Base-by-base conservation (phyloP, 2,888 invertebrate genomes). In the Aspidapion aeneum region DNA sequence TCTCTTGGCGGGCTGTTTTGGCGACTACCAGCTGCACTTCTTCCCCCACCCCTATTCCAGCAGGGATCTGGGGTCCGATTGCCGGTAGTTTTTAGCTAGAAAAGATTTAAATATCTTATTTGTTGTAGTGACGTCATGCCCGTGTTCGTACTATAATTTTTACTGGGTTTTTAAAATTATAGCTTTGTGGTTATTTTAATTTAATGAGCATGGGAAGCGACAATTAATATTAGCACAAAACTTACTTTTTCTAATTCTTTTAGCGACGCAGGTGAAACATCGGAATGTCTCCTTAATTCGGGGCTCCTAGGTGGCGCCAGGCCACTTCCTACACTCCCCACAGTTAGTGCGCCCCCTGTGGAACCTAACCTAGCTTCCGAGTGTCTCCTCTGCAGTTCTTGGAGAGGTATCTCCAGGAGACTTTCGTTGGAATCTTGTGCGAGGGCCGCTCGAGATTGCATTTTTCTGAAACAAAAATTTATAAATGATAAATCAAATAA, bases 241-340 rank as follows among this genome's bases (percentile, higher is more conserved):
- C 81, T 82, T 85, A 93, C 93, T 86, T 92, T 91, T 81, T 94
- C 93, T n/a, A 94, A 83, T 78, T 93, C 93, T 76, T 93, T 93
- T 56, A 94, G 82, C 50, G 92, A 92, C 1, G 93, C 93, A 16
- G 93, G 93, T 12, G 93, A 93, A 1, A 93, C 93, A 75, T 93
- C 94, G 1, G 93, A 93, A 76, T 93, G 93, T 49, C 93, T 81
- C 18, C 93, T 83, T 7, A 93, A 81, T 75, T 94, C 93, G 0
- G 93, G 92, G 66, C 91, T 92, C 64, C 93, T 85, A 0, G 93
- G 93, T 12, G 92, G 93, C n/a, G 91, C 92, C 22, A 93, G 82
- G 1, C 87, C 91, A 21, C 84, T 79, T 64, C 84, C 82, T 55
- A 83, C 80, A 58, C 83, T 82, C 66, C 83, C 83, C 1, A 78